phyloP scores from a whole-genome alignment of 2,888 invertebrate species.

The Autographa pulchrina region DNA sequence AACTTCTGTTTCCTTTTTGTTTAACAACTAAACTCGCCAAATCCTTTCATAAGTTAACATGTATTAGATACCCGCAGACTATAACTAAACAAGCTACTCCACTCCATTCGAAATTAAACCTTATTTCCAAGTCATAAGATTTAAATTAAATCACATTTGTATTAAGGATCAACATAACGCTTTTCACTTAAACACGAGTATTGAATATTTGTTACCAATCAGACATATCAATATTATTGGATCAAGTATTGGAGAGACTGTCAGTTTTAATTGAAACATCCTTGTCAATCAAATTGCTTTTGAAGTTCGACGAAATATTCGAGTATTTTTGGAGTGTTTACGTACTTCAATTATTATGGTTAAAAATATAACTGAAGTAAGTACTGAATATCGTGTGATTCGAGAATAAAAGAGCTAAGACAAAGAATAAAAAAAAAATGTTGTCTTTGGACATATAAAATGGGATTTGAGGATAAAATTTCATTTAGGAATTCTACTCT shows the following conservation, averaged over 20 bases:
- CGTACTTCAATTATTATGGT: conserved; percentile 18
- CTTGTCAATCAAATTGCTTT: conserved; percentile 63
- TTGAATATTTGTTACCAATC: conserved; percentile 75
- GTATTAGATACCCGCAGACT: conserved; percentile 50
- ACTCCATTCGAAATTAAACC: conserved; percentile 8
- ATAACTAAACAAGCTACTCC: conserved; percentile 13
- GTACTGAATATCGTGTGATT: conserved; percentile 24
- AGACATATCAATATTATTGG: conserved; percentile 71
- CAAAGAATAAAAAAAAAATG: background rate
- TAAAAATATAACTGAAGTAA: background rate
- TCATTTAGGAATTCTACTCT: too few species aligned
- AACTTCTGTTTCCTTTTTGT: conserved; percentile 27
- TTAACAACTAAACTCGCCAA: conserved; percentile 32
- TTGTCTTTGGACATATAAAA: too few species aligned
- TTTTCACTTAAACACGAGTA: conserved; percentile 64
- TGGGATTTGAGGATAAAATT: too few species aligned
- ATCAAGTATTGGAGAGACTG: conserved; percentile 76
- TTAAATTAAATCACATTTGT: conserved; percentile 10
- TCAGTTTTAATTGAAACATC: conserved; percentile 77
- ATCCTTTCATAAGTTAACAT: conserved; percentile 41
- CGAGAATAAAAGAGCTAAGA: background rate
- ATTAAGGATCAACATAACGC: conserved; percentile 31
- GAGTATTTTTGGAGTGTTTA: conserved; percentile 39
- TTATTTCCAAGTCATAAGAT: conserved; percentile 9
- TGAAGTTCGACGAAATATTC: conserved; percentile 49